Evolutionary conservation across 2,113 vertebrate genomes (phyloP), one percentile per base, ranked within the genome.

Genomic region (Scatophagus argus): DNA sequence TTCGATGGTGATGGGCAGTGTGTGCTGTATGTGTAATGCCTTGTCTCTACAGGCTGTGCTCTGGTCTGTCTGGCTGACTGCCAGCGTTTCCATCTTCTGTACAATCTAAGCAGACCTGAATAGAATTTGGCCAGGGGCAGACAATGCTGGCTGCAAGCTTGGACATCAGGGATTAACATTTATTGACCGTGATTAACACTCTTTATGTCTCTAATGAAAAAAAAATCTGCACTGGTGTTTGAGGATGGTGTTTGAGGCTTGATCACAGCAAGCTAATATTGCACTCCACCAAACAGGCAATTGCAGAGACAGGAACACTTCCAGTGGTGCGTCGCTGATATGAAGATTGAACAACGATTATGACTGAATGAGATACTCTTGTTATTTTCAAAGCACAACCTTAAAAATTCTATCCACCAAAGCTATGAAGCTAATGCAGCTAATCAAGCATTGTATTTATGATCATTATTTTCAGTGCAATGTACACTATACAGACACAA

Each of bases 91-190:
- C 31, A 74, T 47, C 25, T 2, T 32, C 38, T 65, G 61, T 73
- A 47, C 29, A 85, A 78, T 66, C 69, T 78, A 32, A 77, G 51
- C 54, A 36, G 64, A 85, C 63, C 61, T 70, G 73, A 67, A 78
- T 12, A 77, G 61, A 82, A 82, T 36, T 81, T 82, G 79, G 81
- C 84, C 17, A 9, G 11, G 5, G 25, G 58, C 49, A 63, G 62
- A 51, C 10, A 1, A 68, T 64, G 43, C 46, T 83, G 79, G 66
- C 77, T 62, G 62, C 8, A 1, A 71, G 65, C 64, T 82, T 14
- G 14, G 12, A 62, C 84, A 59, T 43, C 25, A 89, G 52, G 75
- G 56, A 85, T 82, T 83, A 75, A 81, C 86, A 87, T 84, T 89
- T 74, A 88, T 65, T 59, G 75, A 81, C 64, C 65, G 43, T 73